A percentile compares a stretch with the other conserved stretches of the same genome.
Evolutionary conservation across 2,888 invertebrate species (phyloP).

Genomic region (Sepioteuthis lessoniana): DNA sequence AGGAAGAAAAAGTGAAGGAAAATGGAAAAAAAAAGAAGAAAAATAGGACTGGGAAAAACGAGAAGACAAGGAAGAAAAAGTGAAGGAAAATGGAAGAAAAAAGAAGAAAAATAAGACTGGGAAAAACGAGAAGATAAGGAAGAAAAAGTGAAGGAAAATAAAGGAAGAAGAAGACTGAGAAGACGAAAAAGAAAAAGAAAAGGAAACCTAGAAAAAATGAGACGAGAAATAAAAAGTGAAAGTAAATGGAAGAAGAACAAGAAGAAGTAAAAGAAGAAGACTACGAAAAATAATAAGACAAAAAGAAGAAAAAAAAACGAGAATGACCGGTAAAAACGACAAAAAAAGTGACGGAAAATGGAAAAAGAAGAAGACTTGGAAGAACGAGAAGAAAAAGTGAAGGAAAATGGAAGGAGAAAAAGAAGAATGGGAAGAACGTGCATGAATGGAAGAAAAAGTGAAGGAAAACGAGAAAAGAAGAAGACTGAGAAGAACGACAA

Average conservation of each 20-base stretch:
- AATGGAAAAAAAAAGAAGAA: fast-evolving
- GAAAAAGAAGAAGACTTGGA: not conserved
- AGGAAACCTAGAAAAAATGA: no score
- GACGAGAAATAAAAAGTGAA: no score
- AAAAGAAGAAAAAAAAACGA: not conserved
- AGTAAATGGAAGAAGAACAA: no score
- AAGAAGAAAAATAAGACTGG: no score
- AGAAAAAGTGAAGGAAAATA: no score
- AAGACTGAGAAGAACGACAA: not conserved
- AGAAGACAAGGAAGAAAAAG: no score
- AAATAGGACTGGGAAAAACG: no score
- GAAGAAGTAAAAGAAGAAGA: not conserved
- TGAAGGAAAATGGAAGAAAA: no score
- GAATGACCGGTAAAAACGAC: fast-evolving
- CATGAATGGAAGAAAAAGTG: not conserved
- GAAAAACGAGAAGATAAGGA: not conserved
- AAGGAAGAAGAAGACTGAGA: no score
- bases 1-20: not conserved
- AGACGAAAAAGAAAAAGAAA: no score
- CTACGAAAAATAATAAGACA: no score
- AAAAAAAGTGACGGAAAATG: not conserved
- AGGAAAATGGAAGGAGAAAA: not conserved
- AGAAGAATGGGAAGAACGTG: no score
- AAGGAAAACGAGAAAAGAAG: not conserved
- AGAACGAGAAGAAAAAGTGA: not conserved